Conservation (phyloP, 2,888 invertebrate species). For the Hyppa rectilinea region DNA sequence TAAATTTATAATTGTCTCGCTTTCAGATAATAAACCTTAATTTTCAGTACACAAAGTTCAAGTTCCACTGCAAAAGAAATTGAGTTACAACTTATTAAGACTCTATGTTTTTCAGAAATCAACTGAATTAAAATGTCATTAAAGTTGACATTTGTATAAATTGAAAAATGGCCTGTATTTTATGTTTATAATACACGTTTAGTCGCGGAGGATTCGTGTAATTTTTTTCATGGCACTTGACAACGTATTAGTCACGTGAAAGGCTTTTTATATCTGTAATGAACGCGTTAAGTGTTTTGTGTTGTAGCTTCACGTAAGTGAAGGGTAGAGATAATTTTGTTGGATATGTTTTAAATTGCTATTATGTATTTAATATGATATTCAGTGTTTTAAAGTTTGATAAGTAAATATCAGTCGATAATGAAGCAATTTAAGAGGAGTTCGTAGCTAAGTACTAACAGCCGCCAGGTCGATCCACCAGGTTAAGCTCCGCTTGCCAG, state of each 20-base stretch:
- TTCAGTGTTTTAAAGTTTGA: background rate
- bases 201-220: slow-evolving; percentile 21
- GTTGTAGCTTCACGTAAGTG: slow-evolving; percentile 17
- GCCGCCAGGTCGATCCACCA: too few relatives aligned
- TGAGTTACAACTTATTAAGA: background rate
- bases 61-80: background rate
- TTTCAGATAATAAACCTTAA: slow-evolving; percentile 3
- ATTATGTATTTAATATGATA: background rate
- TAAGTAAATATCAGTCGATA: background rate
- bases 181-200: slow-evolving; percentile 4
- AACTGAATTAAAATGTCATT: slow-evolving; percentile 5
- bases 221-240: slow-evolving; percentile 48
- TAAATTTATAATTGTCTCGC: background rate
- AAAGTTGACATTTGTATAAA: slow-evolving; percentile 26
- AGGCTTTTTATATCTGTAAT: slow-evolving; percentile 50
- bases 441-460: too few relatives aligned
- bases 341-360: slow-evolving; percentile 9
- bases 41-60: rapidly evolving
- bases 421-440: background rate
- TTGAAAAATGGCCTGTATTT: background rate
- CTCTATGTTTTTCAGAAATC: slow-evolving; percentile 12
- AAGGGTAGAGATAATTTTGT: slow-evolving; percentile 9
- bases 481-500: too few relatives aligned
- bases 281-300: slow-evolving; percentile 35
- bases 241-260: slow-evolving; percentile 55